phyloP scores from a whole-genome alignment of 2,797 vertebrate species.

The Acanthiza pusilla region DNA sequence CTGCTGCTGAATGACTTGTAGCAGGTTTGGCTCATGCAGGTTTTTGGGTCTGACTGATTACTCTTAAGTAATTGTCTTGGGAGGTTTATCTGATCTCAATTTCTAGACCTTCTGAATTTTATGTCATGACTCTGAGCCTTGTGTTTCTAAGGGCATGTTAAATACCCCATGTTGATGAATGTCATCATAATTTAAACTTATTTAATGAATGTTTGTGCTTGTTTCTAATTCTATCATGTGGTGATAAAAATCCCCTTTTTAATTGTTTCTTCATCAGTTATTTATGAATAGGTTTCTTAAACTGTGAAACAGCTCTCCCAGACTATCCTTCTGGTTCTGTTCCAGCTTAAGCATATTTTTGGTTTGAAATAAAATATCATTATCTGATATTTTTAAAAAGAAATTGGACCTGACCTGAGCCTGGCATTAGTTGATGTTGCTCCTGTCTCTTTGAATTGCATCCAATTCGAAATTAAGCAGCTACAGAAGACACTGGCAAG shows the following conservation, averaged over 20 bases:
- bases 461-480: constrained; percentile 37
- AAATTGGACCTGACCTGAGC: constrained; percentile 39
- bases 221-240: background rate
- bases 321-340: constrained; percentile 33
- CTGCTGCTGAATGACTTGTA: background rate
- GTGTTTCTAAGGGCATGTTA: background rate
- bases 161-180: background rate
- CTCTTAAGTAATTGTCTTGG: background rate
- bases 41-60: background rate
- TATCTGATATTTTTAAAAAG: constrained; percentile 47
- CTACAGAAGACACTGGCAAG: constrained; percentile 2
- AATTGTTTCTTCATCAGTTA: background rate
- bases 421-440: constrained; percentile 54
- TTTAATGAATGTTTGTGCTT: background rate
- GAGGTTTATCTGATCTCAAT: background rate
- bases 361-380: constrained; percentile 19
- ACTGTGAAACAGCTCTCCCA: background rate
- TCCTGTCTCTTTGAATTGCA: constrained; percentile 52
- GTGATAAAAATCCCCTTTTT: background rate
- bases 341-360: constrained; percentile 63
- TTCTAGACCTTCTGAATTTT: background rate
- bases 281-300: background rate
- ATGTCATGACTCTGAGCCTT: background rate
- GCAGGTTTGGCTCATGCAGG: background rate
- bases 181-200: background rate